Evolutionary conservation across 2,888 invertebrate genomes (phyloP), one percentile per base, ranked within the genome.

Genomic region (Meteorus colon): DNA sequence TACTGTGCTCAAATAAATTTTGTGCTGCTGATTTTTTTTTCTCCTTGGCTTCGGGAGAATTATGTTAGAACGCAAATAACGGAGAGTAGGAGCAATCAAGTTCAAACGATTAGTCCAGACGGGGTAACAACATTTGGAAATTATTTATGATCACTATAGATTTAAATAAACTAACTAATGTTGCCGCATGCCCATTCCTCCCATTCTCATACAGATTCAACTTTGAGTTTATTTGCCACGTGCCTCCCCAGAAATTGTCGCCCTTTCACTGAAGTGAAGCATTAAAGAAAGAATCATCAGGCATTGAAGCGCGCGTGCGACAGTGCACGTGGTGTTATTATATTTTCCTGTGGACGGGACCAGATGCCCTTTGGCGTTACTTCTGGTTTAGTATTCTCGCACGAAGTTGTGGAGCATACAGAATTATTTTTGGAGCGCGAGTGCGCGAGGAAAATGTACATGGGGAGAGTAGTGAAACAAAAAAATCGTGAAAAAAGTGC

Each of bases 291-390:
- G 73, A 31, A 19, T 73, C 45, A 51, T 63, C 63, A 34, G 6
- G 34, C 31, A 34, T n/a, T 16, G 31, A 27, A 59, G 19, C 41
- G 48, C 68, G 29, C 75, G 74, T 74, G 78, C 76, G 59, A 34
- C 66, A 60, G 77, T 81, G 82, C 85, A 83, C 86, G 81, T 82
- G 83, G 83, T 86, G 85, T 85, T 86, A 82, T 86, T 85, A 84
- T 83, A 84, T 86, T 86, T 86, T 83, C 82, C 66, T 77, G 66
- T 81, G 79, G 81, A 77, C 76, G 77, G 77, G 72, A 76, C 85
- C 87, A 86, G 87, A 87, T 87, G 86, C 86, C 85, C 82, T 81
- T 81, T 81, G 78, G 75, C 80, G 83, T 83, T 85, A 86, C 86
- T 86, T 85, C 84, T 86, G 84, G 83, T 84, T 83, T 86, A 85